phyloP scores from a whole-genome alignment of 1,140 invertebrate genomes.

The Cryptotermes secundus region DNA sequence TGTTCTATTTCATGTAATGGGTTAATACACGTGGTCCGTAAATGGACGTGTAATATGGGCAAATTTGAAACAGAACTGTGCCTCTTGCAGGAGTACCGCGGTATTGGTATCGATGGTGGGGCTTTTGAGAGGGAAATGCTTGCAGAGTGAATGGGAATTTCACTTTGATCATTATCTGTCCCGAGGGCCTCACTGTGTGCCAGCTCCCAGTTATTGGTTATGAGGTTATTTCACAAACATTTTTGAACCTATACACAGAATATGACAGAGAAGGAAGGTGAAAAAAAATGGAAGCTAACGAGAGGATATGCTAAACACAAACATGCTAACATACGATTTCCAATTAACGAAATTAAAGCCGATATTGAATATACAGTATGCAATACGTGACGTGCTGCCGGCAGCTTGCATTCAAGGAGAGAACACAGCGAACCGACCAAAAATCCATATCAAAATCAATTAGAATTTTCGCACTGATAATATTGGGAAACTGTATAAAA shows the following conservation, averaged over 20 bases:
- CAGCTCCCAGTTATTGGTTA: neutral
- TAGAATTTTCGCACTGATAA: neutral
- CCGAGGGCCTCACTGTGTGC: neutral
- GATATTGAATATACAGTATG: neutral
- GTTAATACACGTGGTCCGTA: too few relatives aligned
- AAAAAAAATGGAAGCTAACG: neutral
- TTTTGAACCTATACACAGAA: neutral
- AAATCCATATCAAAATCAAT: neutral
- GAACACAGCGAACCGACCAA: neutral
- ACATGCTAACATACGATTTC: neutral
- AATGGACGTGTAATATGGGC: too few relatives aligned
- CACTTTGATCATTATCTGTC: slow-evolving; percentile 4
- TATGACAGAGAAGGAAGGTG: neutral
- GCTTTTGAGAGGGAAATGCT: slow-evolving; percentile 1
- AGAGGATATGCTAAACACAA: neutral
- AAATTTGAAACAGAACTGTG: too few relatives aligned
- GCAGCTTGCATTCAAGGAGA: neutral
- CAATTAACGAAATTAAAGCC: neutral
- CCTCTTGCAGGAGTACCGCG: too few relatives aligned
- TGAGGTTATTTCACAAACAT: slow-evolving; percentile 3
- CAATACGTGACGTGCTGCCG: neutral
- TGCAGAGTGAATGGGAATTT: neutral
- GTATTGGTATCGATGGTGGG: too few relatives aligned
- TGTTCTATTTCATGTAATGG: too few relatives aligned
- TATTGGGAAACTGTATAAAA: too few relatives aligned